phyloP scores from a whole-genome alignment of 2,113 vertebrate genomes.

The Antechinus stuartii region DNA sequence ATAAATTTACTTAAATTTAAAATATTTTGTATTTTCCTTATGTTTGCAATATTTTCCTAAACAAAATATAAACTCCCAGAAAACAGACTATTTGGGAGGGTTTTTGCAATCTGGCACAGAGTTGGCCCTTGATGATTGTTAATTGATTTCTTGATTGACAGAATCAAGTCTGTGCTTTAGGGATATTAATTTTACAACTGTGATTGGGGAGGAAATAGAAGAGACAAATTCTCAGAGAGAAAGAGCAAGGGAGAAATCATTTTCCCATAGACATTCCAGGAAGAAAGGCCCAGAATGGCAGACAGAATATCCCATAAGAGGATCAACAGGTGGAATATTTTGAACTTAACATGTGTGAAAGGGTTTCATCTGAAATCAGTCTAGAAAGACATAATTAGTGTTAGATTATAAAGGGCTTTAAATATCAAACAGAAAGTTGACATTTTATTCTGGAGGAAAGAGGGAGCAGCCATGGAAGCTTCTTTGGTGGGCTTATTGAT shows the following conservation, averaged over 20 bases:
- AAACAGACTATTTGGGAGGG: too few relatives aligned
- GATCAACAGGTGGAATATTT: background rate
- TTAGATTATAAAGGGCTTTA: background rate
- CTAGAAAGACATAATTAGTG: background rate
- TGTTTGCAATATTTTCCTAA: too few relatives aligned
- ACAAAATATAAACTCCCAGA: too few relatives aligned
- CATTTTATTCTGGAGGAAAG: background rate
- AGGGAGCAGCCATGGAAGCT: background rate
- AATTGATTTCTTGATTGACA: too few relatives aligned
- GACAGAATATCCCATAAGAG: background rate
- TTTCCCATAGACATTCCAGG: background rate
- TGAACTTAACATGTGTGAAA: background rate
- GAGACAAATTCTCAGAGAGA: background rate
- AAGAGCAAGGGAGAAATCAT: background rate
- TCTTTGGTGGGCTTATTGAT: background rate
- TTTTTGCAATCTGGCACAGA: too few relatives aligned
- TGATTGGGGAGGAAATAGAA: background rate
- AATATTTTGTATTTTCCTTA: too few relatives aligned
- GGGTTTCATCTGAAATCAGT: background rate
- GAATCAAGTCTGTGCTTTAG: too few relatives aligned
- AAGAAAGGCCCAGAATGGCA: background rate
- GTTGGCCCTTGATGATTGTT: too few relatives aligned
- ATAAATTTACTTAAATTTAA: too few relatives aligned
- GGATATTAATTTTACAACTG: too few relatives aligned
- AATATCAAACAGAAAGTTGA: background rate